phyloP scores from a whole-genome alignment of 2,797 vertebrate genomes.

The Phrynocephalus guinanensis region DNA sequence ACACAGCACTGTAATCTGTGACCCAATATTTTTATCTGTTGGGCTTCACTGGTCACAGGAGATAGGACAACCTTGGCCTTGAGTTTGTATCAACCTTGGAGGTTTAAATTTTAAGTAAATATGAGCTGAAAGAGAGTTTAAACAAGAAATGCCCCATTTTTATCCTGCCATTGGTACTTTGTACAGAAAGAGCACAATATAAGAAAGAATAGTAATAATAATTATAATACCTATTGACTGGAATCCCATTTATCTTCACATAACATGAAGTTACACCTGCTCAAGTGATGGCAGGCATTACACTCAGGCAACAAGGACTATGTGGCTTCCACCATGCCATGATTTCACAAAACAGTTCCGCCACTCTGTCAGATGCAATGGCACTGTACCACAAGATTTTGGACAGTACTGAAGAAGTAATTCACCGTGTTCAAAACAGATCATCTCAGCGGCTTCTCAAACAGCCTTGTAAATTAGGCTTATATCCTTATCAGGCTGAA shows the following conservation, averaged over 20 bases:
- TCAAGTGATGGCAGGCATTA: too few relatives aligned
- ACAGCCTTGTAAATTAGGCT: neutral
- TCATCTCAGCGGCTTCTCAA: neutral
- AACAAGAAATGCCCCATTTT: neutral
- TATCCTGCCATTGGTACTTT: neutral
- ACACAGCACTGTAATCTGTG: too few relatives aligned
- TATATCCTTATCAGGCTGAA: neutral
- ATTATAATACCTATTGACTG: neutral
- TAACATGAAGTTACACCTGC: too few relatives aligned
- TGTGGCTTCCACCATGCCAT: too few relatives aligned
- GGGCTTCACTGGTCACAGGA: neutral
- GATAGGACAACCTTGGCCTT: neutral
- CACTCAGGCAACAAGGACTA: too few relatives aligned
- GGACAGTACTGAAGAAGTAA: too few relatives aligned
- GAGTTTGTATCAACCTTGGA: neutral
- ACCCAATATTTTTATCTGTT: neutral
- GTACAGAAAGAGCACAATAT: neutral
- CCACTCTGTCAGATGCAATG: too few relatives aligned
- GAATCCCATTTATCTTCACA: too few relatives aligned
- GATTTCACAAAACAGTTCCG: too few relatives aligned
- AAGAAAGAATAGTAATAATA: neutral
- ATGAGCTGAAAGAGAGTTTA: neutral
- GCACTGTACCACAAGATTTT: too few relatives aligned
- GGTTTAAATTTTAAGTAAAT: slow-evolving; percentile 21
- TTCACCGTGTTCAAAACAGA: neutral